Base-by-base conservation (phyloP, 2,113 vertebrate species). In the Melanocharis versteri region DNA sequence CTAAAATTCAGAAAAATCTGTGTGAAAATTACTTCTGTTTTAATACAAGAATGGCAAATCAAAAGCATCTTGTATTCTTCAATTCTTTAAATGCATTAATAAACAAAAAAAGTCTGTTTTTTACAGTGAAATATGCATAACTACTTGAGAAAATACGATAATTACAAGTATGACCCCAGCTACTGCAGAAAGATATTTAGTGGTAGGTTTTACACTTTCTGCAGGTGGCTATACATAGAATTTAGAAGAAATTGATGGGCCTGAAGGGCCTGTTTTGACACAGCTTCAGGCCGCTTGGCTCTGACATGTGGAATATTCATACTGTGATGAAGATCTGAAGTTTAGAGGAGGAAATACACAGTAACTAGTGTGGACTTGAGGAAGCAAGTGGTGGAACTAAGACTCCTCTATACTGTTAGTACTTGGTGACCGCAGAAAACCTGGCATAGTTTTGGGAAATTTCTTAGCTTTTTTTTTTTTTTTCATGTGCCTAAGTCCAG, bases 401-500 rank as follows among this genome's bases (percentile, higher is more conserved):
- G 30, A 20, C 17, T 68, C 20, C 7, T 54, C 13, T 58, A 26
- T 13, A 3, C 15, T 28, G 42, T 33, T 22, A 31, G 19, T 66
- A 31, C 31, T 17, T 76, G 18, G 11, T 66, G 62, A 68, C 48
- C 13, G n/a, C 26, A 71, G n/a, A 77, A 83, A 28, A 4, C 11
- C 8, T 50, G 18, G 12, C 7, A 5, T 7, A 7, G 7, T 53
- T 62, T 33, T 69, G 20, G 27, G 44, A 79, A 51, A 48, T 6
- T n/a, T 33, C 28, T 50, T 72, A 22, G 3, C 10, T 3, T 20
- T 61, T 28, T 11, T 28, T 42, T 31, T 24, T 51, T 18, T 19
- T 27, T 11, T 1, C 4, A 0, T 58, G 5, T 82, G n/a, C 45
- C 12, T 2, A 7, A 44, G 42, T 53, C 31, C 0, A 0, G 9